Evolutionary conservation across 2,797 vertebrate species (phyloP).

Genomic region (Nannoperca obscura): DNA sequence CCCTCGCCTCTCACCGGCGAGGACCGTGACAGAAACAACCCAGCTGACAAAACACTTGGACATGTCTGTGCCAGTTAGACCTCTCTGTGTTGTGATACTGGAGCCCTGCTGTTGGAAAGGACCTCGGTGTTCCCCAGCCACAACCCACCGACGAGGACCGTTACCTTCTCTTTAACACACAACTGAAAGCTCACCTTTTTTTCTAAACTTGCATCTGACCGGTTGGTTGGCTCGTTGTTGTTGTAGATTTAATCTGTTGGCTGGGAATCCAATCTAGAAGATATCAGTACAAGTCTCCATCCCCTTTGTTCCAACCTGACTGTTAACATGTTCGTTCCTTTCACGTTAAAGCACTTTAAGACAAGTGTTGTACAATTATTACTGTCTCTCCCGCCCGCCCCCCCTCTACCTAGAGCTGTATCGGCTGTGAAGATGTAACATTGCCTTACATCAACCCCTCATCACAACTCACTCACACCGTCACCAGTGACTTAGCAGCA

Average conservation of each 20-base stretch:
- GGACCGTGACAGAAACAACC: constrained; percentile 34
- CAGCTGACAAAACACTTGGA: neutral
- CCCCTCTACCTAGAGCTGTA: constrained; percentile 23
- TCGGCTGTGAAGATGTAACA: constrained; percentile 42
- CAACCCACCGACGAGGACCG: neutral
- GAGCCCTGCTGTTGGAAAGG: constrained; percentile 37
- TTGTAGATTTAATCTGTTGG: constrained; percentile 54
- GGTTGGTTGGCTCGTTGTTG: constrained; percentile 47
- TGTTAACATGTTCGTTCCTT: constrained; percentile 59
- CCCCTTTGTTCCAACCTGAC: constrained; percentile 47
- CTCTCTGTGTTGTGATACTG: constrained; percentile 24
- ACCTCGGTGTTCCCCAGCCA: constrained; percentile 20
- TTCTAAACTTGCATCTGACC: constrained; percentile 46
- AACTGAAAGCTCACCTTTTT: constrained; percentile 47
- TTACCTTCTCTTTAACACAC: constrained; percentile 48
- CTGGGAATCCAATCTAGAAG: constrained; percentile 43
- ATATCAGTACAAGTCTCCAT: constrained; percentile 10
- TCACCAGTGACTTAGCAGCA: constrained; percentile 42
- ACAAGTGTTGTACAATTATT: constrained; percentile 56
- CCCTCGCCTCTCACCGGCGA: constrained; percentile 21
- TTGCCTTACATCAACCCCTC: constrained; percentile 36
- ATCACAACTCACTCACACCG: constrained; percentile 9
- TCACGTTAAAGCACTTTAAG: constrained; percentile 64
- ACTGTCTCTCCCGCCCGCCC: constrained; percentile 1
- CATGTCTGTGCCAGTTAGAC: neutral